Evolutionary conservation across 2,797 vertebrate species (phyloP), one percentile per base, ranked within the genome.

Genomic region (Synaphobranchus kaupii): DNA sequence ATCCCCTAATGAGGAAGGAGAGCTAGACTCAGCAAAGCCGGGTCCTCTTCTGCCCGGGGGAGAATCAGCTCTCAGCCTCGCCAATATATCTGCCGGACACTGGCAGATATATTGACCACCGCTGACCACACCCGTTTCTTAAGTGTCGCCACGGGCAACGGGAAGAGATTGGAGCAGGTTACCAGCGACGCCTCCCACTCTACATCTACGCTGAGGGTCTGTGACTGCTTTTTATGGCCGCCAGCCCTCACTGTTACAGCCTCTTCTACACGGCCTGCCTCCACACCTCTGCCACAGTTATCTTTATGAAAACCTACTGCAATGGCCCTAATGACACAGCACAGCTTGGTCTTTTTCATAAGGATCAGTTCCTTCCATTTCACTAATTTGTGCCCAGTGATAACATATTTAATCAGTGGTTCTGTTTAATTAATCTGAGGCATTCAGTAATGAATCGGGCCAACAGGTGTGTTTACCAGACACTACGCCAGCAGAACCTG

Each of bases 1-100:
- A 90, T 90, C 90, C 83, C 15, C 0, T 90, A 89, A 86, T 1
- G 86, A 85, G 58, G 85, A 15, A 52, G 48, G n/a, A 44, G 84
- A 48, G 88, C 54, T 66, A 52, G 25, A 85, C 87, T 91, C 90
- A 88, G 85, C 86, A 73, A 50, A 81, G 39, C 9, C 81, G 1
- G 44, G 63, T 48, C 82, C 54, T 17, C 17, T 12, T n/a, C 44
- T 28, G 44, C 56, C 54, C 71, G 5, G 83, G 83, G 39, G 13
- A 80, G 87, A 34, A 68, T 8, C 7, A 39, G 68, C 66, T 5
- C 48, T 20, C 48, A 1, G 66, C 25, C 71, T 52, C 9, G 17
- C 25, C 85, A n/a, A 17, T 31, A 47, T 28, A 44, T 78, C 68
- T 31, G 47, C n/a, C 56, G 31, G 6, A 52, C 12, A 1, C 13